Conservation (phyloP, 1,140 invertebrate genomes). For the Bicyclus anynana region DNA sequence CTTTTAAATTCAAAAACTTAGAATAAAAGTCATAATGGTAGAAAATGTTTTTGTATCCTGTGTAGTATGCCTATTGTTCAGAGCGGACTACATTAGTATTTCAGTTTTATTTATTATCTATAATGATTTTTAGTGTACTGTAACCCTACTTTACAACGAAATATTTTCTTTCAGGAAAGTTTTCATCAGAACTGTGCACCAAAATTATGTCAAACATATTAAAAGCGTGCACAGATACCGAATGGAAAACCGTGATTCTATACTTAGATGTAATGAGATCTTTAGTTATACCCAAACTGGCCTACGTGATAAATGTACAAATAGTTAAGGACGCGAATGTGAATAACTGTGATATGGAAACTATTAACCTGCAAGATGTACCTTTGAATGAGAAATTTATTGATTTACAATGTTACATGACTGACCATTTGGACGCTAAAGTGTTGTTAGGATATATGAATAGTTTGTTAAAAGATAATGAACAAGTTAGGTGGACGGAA, state of each 20-base stretch:
- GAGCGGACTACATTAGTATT: too few relatives aligned
- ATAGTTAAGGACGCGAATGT: constrained; percentile 52
- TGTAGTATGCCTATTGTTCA: too few relatives aligned
- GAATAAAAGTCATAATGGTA: too few relatives aligned
- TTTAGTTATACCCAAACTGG: constrained; percentile 55
- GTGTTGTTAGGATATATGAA: constrained; percentile 48
- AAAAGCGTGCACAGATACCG: constrained; percentile 46
- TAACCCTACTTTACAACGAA: too few relatives aligned
- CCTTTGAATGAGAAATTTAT: constrained; percentile 53
- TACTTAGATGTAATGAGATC: constrained; percentile 54
- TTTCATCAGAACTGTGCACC: constrained; percentile 46
- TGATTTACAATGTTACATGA: constrained; percentile 60
- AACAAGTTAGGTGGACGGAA: constrained; percentile 57
- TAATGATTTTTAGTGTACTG: too few relatives aligned
- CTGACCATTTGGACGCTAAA: constrained; percentile 46
- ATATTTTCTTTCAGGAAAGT: constrained; percentile 43
- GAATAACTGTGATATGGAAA: constrained; percentile 56
- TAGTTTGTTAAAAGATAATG: constrained; percentile 53
- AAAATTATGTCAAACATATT: constrained; percentile 49
- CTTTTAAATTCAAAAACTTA: too few relatives aligned
- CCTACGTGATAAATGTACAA: constrained; percentile 67
- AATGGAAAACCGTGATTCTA: constrained; percentile 55
- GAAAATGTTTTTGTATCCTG: too few relatives aligned
- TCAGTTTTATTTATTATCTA: too few relatives aligned
- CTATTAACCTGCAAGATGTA: constrained; percentile 55